Percentiles rank a stretch among this genome's conserved stretches.
These are phyloP conservation scores for Merops nubicus DNA, from an alignment of 2,113 vertebrate species.

Conservation along the genomic window DNA sequence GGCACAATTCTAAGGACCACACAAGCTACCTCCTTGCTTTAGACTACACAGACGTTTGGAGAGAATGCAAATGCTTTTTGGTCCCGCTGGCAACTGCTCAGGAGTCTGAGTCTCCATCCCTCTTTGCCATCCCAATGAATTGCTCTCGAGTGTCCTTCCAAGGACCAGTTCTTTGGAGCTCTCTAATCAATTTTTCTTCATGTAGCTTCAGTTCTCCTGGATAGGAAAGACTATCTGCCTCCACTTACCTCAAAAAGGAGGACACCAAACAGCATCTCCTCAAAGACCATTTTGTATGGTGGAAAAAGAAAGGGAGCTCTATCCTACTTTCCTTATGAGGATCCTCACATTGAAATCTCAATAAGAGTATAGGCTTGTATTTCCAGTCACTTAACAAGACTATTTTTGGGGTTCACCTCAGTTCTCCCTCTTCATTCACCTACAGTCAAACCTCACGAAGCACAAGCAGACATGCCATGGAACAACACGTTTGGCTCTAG, in stretches of 20 bases:
- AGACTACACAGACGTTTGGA: accelerated
- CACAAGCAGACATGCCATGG: not conserved
- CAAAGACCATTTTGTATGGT: not conserved
- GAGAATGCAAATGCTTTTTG: not conserved
- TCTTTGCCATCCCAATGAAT: accelerated
- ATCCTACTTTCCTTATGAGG: not conserved
- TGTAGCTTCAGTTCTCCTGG: not conserved
- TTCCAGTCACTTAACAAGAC: not conserved
- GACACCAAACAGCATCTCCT: not conserved
- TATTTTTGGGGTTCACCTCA: not conserved
- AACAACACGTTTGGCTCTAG: not conserved
- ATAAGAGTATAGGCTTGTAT: not conserved
- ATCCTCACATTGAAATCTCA: not conserved
- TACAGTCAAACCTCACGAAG: not conserved
- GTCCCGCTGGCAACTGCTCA: not conserved
- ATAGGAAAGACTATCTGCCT: not conserved
- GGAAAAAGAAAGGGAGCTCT: not conserved
- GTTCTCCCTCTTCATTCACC: not conserved
- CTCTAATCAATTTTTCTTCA: not conserved
- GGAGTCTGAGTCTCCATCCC: not conserved
- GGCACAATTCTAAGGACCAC: not conserved
- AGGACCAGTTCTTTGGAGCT: not conserved
- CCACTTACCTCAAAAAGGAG: not conserved
- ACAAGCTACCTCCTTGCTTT: not conserved
- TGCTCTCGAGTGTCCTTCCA: accelerated